Evolutionary conservation across 2,113 vertebrate genomes (phyloP).

Genomic region (Marmota monax): DNA sequence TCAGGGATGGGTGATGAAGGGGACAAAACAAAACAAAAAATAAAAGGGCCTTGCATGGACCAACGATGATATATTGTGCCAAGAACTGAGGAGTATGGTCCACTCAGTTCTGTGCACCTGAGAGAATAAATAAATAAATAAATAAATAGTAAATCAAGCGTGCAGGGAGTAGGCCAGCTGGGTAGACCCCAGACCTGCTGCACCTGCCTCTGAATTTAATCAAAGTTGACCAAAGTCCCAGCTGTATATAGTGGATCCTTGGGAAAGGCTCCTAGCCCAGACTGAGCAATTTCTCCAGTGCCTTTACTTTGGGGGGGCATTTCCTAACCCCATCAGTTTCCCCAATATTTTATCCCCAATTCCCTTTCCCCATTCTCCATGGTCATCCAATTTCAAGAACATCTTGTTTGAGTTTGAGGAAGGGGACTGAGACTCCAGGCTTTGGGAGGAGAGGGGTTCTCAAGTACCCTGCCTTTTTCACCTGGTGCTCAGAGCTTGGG

Average conservation of each 20-base stretch:
- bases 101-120: constrained; percentile 74
- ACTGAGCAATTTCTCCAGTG: constrained; percentile 10
- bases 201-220: constrained; percentile 60
- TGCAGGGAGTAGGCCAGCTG: constrained; percentile 57
- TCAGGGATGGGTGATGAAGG: constrained; percentile 67
- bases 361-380: constrained; percentile 44
- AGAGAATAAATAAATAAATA: constrained; percentile 47
- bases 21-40: constrained; percentile 65
- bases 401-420: constrained; percentile 48
- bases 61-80: constrained; percentile 66
- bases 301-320: constrained; percentile 9
- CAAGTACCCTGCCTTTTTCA: constrained; percentile 24
- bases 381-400: constrained; percentile 62
- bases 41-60: constrained; percentile 59
- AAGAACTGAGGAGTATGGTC: constrained; percentile 75
- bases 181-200: constrained; percentile 40
- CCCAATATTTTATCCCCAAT: constrained; percentile 25
- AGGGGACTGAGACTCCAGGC: constrained; percentile 32
- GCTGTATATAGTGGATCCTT: constrained; percentile 43
- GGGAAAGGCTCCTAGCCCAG: constrained; percentile 15
- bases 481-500: constrained; percentile 15
- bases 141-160: constrained; percentile 44
- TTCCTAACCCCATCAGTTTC: not conserved
- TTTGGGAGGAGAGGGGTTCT: constrained; percentile 41
- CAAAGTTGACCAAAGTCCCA: constrained; percentile 63